A percentile compares a stretch with the other conserved stretches of the same genome.
Conservation (phyloP, 23 tunicate genomes). For the Ascidia mentula region DNA sequence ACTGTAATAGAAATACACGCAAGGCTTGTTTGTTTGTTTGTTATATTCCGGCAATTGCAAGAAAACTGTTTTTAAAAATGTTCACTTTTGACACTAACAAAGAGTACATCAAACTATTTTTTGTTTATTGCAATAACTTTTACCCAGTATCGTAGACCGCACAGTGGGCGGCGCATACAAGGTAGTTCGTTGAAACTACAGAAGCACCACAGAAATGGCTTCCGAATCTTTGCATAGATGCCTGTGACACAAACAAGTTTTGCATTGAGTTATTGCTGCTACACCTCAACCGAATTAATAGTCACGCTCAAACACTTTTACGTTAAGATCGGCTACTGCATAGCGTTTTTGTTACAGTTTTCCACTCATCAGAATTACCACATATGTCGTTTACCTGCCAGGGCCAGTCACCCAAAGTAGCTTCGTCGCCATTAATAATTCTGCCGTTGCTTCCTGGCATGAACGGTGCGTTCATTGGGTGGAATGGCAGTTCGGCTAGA, state of each 20-base stretch:
- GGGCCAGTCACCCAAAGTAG: slow-evolving; percentile 15
- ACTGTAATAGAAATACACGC: no score
- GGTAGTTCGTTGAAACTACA: not conserved
- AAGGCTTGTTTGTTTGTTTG: no score
- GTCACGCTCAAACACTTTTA: no score
- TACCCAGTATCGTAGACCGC: not conserved
- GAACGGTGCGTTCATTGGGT: not conserved
- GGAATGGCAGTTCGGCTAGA: not conserved
- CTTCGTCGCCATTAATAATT: slow-evolving; percentile 14
- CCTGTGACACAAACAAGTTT: not conserved
- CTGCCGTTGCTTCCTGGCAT: slow-evolving; percentile 15
- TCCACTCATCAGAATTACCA: no score
- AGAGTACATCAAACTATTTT: no score
- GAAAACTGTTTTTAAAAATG: no score
- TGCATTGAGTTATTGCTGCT: no score
- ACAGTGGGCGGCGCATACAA: not conserved
- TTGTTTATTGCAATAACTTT: no score
- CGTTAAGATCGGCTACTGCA: no score
- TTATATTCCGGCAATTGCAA: no score
- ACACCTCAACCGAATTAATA: no score
- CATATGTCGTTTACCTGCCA: slow-evolving; percentile 22
- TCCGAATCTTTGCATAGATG: not conserved
- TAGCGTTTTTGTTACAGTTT: not conserved
- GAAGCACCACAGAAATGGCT: slow-evolving; percentile 3
- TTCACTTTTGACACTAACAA: no score